Evolutionary conservation across 2,113 vertebrate genomes (phyloP), one percentile per base, ranked within the genome.

Genomic region (Cephalopholis sonnerati): DNA sequence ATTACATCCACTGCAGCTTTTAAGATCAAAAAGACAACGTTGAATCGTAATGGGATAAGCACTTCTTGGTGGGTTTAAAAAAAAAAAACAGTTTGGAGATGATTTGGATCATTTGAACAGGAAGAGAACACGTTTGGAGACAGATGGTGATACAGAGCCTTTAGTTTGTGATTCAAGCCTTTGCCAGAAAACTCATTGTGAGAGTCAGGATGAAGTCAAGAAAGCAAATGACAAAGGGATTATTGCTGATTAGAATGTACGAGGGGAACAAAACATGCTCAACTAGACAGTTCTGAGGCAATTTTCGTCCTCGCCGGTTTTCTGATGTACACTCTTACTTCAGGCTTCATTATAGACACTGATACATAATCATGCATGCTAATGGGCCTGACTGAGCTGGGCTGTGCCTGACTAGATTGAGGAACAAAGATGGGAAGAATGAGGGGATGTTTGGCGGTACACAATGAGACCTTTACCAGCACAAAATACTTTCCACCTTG

Each of bases 351-450:
- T 94, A 94, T 92, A 89, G 92, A 93, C 88, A 87, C 84, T 79
- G 90, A 94, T 93, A 93, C 84, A 88, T 92, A 93, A 94, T 94
- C 92, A 90, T 93, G 90, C 93, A 94, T 92, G 94, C 92, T 94
- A 93, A 95, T 94, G 87, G 81, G 41, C 46, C 81, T 68, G 81
- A 80, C 86, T 81, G 86, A 85, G 89, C 83, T 25, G 58, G 69
- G 69, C 86, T 84, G 81, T 0, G 77, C 68, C 90, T 87, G 86
- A 89, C 79, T 76, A 90, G 81, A 85, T 73, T 85, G 88, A 64
- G 77, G 59, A 82, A 89, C 74, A 74, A 82, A 79, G 81, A 79
- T 75, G 85, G 50, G 71, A 65, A 53, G 67, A 90, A 86, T 48
- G 48, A 76, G 66, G 8, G 50, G 66, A 61, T 12, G 51, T 74